These are phyloP conservation scores for Latheticus oryzae DNA, from an alignment of 2,888 invertebrate genomes.

Conservation along the genomic window DNA sequence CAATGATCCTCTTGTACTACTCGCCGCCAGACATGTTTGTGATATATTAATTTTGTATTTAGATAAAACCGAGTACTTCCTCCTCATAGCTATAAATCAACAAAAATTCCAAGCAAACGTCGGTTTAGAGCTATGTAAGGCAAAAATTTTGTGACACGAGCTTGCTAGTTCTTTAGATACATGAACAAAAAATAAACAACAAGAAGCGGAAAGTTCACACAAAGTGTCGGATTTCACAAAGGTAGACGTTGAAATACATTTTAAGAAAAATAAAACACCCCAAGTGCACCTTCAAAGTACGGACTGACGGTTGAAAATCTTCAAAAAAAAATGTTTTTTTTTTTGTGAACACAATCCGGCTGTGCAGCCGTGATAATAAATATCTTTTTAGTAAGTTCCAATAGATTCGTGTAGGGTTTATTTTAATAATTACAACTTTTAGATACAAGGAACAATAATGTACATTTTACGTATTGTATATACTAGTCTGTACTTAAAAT, in stretches of 20 bases:
- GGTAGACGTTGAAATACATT: conserved; percentile 12
- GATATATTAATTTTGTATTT: conserved; percentile 27
- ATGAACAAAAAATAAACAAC: too few species aligned
- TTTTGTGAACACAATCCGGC: conserved; percentile 47
- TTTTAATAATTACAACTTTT: conserved; percentile 41
- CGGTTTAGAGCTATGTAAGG: conserved; percentile 23
- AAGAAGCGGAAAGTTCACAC: conserved; percentile 22
- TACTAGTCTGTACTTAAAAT: conserved; percentile 22
- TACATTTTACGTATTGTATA: conserved; percentile 34
- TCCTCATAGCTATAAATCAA: conserved; percentile 30
- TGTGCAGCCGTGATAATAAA: conserved; percentile 51
- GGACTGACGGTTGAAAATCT: conserved; percentile 44
- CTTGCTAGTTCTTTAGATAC: conserved; percentile 34
- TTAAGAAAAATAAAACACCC: conserved; percentile 47
- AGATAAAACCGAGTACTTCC: conserved; percentile 27
- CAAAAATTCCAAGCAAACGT: neutral
- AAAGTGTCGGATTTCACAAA: conserved; percentile 23
- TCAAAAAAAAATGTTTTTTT: conserved; percentile 32
- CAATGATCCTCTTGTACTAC: neutral
- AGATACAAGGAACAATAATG: conserved; percentile 37
- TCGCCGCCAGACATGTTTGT: conserved; percentile 12
- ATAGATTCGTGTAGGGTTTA: conserved; percentile 38
- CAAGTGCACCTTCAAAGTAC: conserved; percentile 54
- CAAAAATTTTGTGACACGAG: conserved; percentile 38
- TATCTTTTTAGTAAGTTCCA: conserved; percentile 36